Evolutionary conservation across 2,113 vertebrate species (phyloP).

Genomic region (Ctenomys sociabilis): DNA sequence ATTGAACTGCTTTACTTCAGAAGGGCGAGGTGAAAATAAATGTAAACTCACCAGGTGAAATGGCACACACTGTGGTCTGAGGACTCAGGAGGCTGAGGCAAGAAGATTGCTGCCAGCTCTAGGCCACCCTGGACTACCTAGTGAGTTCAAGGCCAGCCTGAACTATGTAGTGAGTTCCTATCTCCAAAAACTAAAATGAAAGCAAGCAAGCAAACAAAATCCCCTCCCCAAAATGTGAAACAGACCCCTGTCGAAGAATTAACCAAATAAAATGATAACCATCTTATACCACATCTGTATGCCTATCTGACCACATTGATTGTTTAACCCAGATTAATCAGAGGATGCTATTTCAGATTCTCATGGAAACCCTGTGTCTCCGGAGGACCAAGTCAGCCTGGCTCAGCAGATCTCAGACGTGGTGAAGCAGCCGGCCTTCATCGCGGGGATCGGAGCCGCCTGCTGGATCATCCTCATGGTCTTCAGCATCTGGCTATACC

Average conservation of each 20-base stretch:
- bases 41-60: neutral
- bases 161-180: neutral
- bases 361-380: conserved; percentile 92
- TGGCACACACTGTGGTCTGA: neutral
- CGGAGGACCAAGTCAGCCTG: conserved; percentile 91
- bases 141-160: neutral
- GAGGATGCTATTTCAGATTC: conserved; percentile 87
- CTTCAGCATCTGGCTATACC: conserved; percentile 98
- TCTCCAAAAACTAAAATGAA: neutral
- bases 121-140: neutral
- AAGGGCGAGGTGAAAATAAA: neutral
- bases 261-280: neutral
- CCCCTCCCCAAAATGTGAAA: neutral
- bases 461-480: conserved; percentile 99
- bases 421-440: conserved; percentile 97
- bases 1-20: neutral
- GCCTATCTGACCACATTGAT: rapidly evolving
- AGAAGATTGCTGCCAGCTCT: neutral
- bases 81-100: neutral
- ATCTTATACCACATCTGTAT: rapidly evolving
- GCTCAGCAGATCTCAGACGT: conserved; percentile 99
- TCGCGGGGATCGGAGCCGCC: conserved; percentile 96
- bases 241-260: neutral
- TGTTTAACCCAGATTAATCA: conserved; percentile 50
- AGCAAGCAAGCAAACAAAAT: neutral